Evolutionary conservation across 1,140 invertebrate species (phyloP).

Genomic region (Pseudomyrmex pallidus): DNA sequence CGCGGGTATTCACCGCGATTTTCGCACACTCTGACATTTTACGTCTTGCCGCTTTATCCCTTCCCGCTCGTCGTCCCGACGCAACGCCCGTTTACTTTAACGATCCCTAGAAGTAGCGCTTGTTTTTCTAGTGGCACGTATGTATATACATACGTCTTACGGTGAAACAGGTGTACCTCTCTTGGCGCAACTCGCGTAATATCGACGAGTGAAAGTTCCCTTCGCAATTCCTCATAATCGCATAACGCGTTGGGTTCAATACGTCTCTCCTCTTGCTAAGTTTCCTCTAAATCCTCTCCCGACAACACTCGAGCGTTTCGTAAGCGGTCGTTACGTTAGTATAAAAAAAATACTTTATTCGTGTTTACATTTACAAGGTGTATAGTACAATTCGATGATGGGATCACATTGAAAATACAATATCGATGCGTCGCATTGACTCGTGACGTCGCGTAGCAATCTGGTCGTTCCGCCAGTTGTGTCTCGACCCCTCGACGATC

Average conservation of each 20-base stretch:
- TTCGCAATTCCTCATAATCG: conserved; percentile 65
- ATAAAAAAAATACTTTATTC: conserved; percentile 73
- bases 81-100: conserved; percentile 43
- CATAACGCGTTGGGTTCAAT: conserved; percentile 49
- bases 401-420: conserved; percentile 69
- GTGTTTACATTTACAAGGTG: conserved; percentile 58
- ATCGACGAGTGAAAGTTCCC: conserved; percentile 67
- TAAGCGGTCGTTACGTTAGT: conserved; percentile 62
- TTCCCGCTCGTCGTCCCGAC: not conserved
- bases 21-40: conserved; percentile 34
- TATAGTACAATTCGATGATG: conserved; percentile 68
- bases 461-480: conserved; percentile 11
- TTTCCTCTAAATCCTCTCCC: not conserved
- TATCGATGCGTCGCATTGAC: conserved; percentile 62
- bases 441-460: conserved; percentile 40
- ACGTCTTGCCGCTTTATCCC: conserved; percentile 19
- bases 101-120: conserved; percentile 32
- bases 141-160: conserved; percentile 12
- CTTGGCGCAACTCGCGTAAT: conserved; percentile 60
- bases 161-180: conserved; percentile 58
- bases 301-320: conserved; percentile 17
- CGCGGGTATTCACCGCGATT: not conserved
- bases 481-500: conserved; percentile 23
- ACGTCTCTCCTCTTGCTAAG: not conserved
- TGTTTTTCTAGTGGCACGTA: conserved; percentile 44